Evolutionary conservation across 2,888 invertebrate genomes (phyloP), one percentile per base, ranked within the genome.

Genomic region (Acanthococcus lagerstroemiae): DNA sequence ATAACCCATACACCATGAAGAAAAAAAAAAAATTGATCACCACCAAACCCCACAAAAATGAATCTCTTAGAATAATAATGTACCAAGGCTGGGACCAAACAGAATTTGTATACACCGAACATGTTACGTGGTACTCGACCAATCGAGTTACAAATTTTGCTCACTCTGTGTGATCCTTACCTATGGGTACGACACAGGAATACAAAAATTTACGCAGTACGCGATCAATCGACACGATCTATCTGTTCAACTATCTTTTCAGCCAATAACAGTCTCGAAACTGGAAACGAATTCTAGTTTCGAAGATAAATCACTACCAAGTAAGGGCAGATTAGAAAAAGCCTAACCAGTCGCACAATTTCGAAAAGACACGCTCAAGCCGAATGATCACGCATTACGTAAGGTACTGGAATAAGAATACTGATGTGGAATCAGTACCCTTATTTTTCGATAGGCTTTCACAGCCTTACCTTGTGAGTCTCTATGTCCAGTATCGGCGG

Each of bases 381-480:
- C 52, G 22, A 9, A 3, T n/a, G 37, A 37, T 22, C 52, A 15
- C 24, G 52, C 24, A 22, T 21, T 4, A 52, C 22, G 22, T 4
- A 52, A 2, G 37, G 7, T 52, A 21, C 22, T 63, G 15, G 21
- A 25, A 63, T 52, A 63, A 63, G 63, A 63, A 17, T 44, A 26
- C 25, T 17, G 63, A 63, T 24, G 37, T 37, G 37, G 2, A 37
- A 37, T 52, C 4, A 57, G 55, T 65, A 65, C 56, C 44, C 30
- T 12, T 58, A 44, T 19, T 37, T 60, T 26, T 48, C 4, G 48
- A 46, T 22, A 46, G 48, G 60, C 60, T 60, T 21, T 37, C 44
- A 4, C 45, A 67, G 37, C 63, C 89, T 87, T 89, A 90, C 90
- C 90, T 90, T 90, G 90, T 78, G 88, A 87, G 81, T 90, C 90